phyloP scores from a whole-genome alignment of 2,113 vertebrate genomes.

The Dicaeum eximium region DNA sequence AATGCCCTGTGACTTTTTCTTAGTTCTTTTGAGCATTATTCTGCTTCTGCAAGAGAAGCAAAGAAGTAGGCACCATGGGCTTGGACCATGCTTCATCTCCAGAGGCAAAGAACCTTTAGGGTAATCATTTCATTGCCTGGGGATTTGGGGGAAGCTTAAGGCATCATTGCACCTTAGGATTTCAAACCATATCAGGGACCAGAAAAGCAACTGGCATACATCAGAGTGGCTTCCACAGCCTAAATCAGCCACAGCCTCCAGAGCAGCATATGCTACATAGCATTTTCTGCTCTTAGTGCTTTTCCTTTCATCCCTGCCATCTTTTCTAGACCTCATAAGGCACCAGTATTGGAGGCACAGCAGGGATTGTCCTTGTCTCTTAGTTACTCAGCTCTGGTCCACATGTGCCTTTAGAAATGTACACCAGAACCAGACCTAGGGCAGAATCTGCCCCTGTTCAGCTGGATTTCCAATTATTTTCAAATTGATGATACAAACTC shows the following conservation, averaged over 20 bases:
- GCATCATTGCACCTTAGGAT: not conserved
- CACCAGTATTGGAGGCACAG: not conserved
- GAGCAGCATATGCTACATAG: not conserved
- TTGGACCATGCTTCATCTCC: not conserved
- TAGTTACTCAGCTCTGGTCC: not conserved
- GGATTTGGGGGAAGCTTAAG: not conserved
- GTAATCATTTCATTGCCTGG: conserved; percentile 4
- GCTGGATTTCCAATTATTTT: not conserved
- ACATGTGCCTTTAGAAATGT: not conserved
- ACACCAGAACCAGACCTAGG: not conserved
- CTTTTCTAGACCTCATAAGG: not conserved
- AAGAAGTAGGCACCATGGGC: not conserved
- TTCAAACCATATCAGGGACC: not conserved
- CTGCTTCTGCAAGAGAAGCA: not conserved
- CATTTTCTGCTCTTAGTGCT: not conserved
- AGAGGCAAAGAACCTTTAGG: conserved; percentile 22
- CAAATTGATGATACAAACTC: not conserved
- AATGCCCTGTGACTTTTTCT: not conserved
- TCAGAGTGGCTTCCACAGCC: not conserved
- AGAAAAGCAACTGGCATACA: not conserved
- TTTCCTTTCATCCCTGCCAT: not conserved
- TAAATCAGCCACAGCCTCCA: not conserved
- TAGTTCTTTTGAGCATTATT: conserved; percentile 12
- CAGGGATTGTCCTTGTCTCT: not conserved
- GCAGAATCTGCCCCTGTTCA: not conserved